Base-by-base conservation (phyloP, 2,113 vertebrate species). In the Alligator sinensis region DNA sequence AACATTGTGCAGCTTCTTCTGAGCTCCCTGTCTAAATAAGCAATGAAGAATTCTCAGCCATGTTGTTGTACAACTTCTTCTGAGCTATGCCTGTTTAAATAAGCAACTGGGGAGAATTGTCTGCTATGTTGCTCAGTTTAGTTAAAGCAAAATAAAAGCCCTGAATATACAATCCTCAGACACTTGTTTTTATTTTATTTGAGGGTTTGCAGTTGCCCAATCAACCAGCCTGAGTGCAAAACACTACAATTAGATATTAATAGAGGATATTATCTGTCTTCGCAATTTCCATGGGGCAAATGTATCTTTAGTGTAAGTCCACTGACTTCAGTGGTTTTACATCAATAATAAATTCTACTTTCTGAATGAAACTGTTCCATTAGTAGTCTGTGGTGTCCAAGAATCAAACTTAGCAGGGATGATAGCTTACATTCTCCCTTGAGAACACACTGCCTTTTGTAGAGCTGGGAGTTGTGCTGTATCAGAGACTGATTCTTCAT, bases 1-100 rank as follows among this genome's bases (percentile, higher is more conserved):
- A 97, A 91, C 93, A 92, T 77, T 63, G 88, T 93, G 94, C 95
- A 88, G 91, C 93, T 97, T 96, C 90, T 91, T 95, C 96, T 83
- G 88, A 97, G 91, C 90, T 90, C 77, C 90, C 95, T 87, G 80
- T 94, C 97, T 96, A 97, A 97, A 94, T 86, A 91, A 25, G 27
- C 61, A 79, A 77, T 84, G 88, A 16, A 72, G 61, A 91, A 80
- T 94, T 96, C 80, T 95, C 76, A 88, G 87, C 38, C 34, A n/a
- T 11, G 57, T 6, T 79, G 57, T 16, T 96, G 75, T 91, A 91
- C 90, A 95, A 95, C 90, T 95, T 87, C 92, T 95, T 96, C 91
- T 94, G 93, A 97, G 92, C 54, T 87, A 66, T 91, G 60, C 89
- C 91, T 97, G 81, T 96, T 97, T 92, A 96, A 96, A 93, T 72